Conservation (phyloP, 2,888 invertebrate genomes). For the Chrysolina oricalcia region DNA sequence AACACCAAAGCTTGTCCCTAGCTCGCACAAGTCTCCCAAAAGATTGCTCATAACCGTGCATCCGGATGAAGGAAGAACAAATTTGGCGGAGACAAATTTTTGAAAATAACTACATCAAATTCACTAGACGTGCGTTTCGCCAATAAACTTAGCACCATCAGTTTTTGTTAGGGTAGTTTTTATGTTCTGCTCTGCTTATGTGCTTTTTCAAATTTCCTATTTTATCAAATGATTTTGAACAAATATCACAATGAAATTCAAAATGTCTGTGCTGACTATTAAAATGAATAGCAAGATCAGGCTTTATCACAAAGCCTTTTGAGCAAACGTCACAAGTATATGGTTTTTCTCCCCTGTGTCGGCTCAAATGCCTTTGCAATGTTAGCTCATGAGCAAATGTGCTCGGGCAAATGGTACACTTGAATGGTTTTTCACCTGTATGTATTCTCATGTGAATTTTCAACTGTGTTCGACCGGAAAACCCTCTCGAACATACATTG, state of each 20-base stretch:
- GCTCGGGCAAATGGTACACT: slow-evolving; percentile 11
- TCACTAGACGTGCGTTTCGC: too few relatives aligned
- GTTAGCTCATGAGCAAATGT: slow-evolving; percentile 6
- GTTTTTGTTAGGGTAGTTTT: too few relatives aligned
- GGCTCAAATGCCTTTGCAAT: slow-evolving; percentile 20
- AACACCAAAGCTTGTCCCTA: too few relatives aligned
- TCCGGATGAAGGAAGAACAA: too few relatives aligned
- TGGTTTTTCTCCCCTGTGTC: slow-evolving; percentile 6
- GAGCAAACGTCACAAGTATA: slow-evolving; percentile 9
- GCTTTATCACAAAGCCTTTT: slow-evolving; percentile 17
- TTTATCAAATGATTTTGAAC: not conserved
- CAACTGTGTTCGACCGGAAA: not conserved
- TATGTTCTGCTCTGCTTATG: not conserved
- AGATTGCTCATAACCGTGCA: too few relatives aligned
- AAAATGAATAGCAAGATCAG: not conserved
- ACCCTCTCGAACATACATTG: slow-evolving; percentile 4
- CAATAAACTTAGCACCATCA: too few relatives aligned
- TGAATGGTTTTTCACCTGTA: slow-evolving; percentile 13
- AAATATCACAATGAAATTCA: slow-evolving; percentile 3
- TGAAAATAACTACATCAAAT: too few relatives aligned
- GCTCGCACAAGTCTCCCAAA: too few relatives aligned
- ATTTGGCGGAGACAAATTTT: too few relatives aligned
- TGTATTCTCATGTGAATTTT: slow-evolving; percentile 19
- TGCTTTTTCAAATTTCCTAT: not conserved
- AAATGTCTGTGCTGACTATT: not conserved